Evolutionary conservation across 2,888 invertebrate species (phyloP), one percentile per base, ranked within the genome.

Genomic region (Caenorhabditis drosophilae): DNA sequence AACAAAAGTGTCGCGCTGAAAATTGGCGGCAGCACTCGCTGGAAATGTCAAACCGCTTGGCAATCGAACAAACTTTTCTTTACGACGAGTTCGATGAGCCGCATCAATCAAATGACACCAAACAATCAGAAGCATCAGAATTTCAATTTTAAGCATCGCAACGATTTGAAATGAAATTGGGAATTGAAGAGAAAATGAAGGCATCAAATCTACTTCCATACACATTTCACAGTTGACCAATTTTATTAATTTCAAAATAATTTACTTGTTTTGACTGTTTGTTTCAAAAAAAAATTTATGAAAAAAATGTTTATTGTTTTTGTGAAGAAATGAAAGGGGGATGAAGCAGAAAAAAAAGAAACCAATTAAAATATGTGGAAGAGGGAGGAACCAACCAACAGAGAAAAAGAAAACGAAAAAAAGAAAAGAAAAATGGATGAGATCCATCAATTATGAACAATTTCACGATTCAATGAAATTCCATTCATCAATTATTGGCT

Each of bases 21-120:
- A 64, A 26, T 64, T 64, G 36, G 51, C 46, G 3, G 63, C 63
- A 0, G 63, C 58, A 40, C 54, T 54, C 1, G 63, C 63, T 4
- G 63, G 63, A 27, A 64, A 58, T 9, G 58, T 58, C 40, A 41
- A 64, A 22, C 63, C 63, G 26, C 54, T 58, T 11, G 64, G 64
- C 6, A 58, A 46, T 7, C 64, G 22, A 1, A 64, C 58, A 34
- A 64, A 64, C 46, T 64, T 64, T 15, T 62, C 55, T 31, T 62
- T 62, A 9, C 52, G 23, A 2, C 61, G 41, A 25, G 23, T 46
- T 15, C 55, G 12, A 20, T 55, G 61, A 46, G 60, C 60, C 20
- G 23, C 44, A 49, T 20, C 2, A 16, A 40, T 18, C 18, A 40
- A 9, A n/a, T n/a, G 9, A 11, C 40, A 40, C 18, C 3, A 15